Conservation (phyloP, 2,888 invertebrate genomes). For the Ceraclea dissimilis region DNA sequence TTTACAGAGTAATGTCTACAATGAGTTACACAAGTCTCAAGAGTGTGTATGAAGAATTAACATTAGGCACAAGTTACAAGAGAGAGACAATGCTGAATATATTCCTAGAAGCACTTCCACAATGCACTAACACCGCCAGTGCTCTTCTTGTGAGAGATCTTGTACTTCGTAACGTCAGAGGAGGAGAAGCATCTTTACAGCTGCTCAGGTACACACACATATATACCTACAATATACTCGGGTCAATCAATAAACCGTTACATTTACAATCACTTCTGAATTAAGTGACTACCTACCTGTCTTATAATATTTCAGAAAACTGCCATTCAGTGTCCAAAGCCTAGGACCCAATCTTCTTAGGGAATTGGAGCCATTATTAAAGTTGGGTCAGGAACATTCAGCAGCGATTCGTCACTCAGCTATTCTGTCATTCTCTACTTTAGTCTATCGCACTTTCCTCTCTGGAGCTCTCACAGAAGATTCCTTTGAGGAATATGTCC, state of each 20-base stretch:
- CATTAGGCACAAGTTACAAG: slow-evolving; percentile 64
- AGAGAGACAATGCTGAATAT: slow-evolving; percentile 67
- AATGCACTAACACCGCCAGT: slow-evolving; percentile 58
- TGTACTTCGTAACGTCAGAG: slow-evolving; percentile 41
- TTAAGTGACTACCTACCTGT: not conserved
- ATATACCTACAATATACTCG: not conserved
- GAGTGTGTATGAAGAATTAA: slow-evolving; percentile 49
- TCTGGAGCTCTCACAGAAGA: slow-evolving; percentile 50
- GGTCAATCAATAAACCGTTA: not conserved
- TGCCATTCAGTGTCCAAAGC: slow-evolving; percentile 63
- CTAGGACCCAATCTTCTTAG: slow-evolving; percentile 46
- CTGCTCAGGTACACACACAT: slow-evolving; percentile 15
- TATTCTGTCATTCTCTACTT: slow-evolving; percentile 60
- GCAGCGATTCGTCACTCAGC: slow-evolving; percentile 58
- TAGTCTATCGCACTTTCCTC: slow-evolving; percentile 55
- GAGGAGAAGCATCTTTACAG: slow-evolving; percentile 16
- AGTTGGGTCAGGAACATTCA: slow-evolving; percentile 34
- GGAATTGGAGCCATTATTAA: slow-evolving; percentile 48
- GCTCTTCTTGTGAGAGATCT: slow-evolving; percentile 58
- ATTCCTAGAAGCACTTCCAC: slow-evolving; percentile 63
- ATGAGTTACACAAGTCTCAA: slow-evolving; percentile 36
- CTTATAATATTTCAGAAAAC: slow-evolving; percentile 38
- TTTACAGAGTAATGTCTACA: slow-evolving; percentile 40
- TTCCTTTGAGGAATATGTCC: slow-evolving; percentile 61
- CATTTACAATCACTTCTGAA: not conserved